Evolutionary conservation across 2,797 vertebrate genomes (phyloP).

Genomic region (Etheostoma perlongum): DNA sequence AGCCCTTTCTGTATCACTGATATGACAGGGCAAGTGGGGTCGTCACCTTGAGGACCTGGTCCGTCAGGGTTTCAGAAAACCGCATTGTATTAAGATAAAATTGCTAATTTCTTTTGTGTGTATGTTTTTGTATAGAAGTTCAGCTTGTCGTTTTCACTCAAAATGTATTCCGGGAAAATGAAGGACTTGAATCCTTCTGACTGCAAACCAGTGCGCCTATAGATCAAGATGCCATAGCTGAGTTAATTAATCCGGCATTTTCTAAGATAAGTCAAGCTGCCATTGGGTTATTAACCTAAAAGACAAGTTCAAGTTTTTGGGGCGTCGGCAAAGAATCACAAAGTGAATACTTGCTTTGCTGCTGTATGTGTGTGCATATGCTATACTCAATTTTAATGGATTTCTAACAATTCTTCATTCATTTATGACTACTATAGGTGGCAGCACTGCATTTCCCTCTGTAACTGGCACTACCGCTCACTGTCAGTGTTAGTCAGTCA

Average conservation of each 20-base stretch:
- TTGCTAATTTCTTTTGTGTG: fast-evolving
- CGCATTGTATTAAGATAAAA: not conserved
- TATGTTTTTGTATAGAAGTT: not conserved
- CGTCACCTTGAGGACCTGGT: not conserved
- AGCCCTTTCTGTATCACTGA: not conserved
- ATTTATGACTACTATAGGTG: conserved; percentile 44
- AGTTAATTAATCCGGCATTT: not conserved
- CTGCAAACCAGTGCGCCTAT: not conserved
- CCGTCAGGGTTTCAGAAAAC: not conserved
- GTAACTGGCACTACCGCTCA: conserved; percentile 68
- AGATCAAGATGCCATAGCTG: not conserved
- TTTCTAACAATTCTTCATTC: conserved; percentile 8
- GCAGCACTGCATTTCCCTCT: conserved; percentile 48
- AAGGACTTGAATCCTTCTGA: not conserved
- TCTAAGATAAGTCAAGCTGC: not conserved
- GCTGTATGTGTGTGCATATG: not conserved
- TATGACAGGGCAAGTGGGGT: not conserved
- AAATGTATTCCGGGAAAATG: not conserved
- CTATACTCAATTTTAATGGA: not conserved
- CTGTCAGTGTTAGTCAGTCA: conserved; percentile 29
- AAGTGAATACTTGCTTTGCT: not conserved
- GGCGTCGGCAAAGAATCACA: not conserved
- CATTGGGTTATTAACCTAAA: not conserved
- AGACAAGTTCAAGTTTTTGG: not conserved
- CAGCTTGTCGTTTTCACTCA: not conserved